Percentiles rank a stretch among this genome's conserved stretches.
Conservation (phyloP, 2,113 vertebrate species). For the Bagarius yarrelli region DNA sequence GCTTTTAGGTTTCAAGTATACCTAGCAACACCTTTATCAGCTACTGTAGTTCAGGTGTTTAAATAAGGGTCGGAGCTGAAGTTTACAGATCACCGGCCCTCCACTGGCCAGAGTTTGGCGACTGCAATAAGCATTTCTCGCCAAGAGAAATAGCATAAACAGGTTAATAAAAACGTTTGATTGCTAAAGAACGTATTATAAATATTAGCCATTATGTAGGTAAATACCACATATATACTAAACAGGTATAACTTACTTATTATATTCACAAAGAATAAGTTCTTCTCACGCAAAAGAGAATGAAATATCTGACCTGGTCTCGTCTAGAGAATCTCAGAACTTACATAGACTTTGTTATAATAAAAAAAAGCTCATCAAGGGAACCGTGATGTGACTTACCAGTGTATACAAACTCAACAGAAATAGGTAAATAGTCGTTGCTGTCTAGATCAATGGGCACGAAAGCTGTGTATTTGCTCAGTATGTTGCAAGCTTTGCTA, state of each 20-base stretch:
- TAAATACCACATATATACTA: neutral
- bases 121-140: too few relatives aligned
- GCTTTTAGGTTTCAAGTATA: too few relatives aligned
- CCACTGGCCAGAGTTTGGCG: too few relatives aligned
- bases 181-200: too few relatives aligned
- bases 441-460: slow-evolving; percentile 85
- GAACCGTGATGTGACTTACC: slow-evolving; percentile 66
- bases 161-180: too few relatives aligned
- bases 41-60: too few relatives aligned
- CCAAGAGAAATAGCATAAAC: too few relatives aligned
- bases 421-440: slow-evolving; percentile 78
- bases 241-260: neutral
- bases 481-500: slow-evolving; percentile 89
- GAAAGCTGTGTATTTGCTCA: slow-evolving; percentile 90
- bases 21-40: too few relatives aligned
- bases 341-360: neutral
- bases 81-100: too few relatives aligned
- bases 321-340: neutral
- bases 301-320: neutral
- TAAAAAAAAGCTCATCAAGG: neutral
- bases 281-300: neutral
- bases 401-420: slow-evolving; percentile 76
- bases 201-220: neutral
- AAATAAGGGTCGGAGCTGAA: too few relatives aligned
- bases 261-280: neutral